These are phyloP conservation scores for Gallinago stenura DNA, from an alignment of 2,797 vertebrate genomes.

Conservation along the genomic window DNA sequence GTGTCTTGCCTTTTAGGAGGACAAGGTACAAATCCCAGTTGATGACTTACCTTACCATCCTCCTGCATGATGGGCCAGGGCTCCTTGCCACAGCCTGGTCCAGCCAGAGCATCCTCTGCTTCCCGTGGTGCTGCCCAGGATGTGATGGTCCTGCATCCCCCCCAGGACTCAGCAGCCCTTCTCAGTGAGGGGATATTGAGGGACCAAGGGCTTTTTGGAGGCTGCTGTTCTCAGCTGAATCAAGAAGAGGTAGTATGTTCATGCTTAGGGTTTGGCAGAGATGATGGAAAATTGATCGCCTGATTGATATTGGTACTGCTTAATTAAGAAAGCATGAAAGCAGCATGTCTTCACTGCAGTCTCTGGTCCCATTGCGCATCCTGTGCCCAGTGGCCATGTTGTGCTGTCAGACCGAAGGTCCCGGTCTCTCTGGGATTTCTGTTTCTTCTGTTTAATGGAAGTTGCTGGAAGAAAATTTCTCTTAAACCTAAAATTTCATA, in stretches of 20 bases:
- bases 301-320: neutral
- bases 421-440: neutral
- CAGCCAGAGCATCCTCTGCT: neutral
- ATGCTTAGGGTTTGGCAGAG: neutral
- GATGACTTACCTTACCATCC: neutral
- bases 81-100: neutral
- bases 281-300: neutral
- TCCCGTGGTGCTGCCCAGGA: accelerated
- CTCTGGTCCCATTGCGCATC: neutral
- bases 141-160: accelerated
- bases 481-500: neutral
- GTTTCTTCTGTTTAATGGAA: neutral
- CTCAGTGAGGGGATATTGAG: neutral
- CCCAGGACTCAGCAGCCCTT: neutral
- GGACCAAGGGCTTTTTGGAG: accelerated
- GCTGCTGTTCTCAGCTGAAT: neutral
- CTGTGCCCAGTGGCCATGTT: neutral
- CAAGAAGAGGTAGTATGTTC: neutral
- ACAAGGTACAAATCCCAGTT: neutral
- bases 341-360: neutral
- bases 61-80: neutral
- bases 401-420: neutral
- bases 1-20: neutral
- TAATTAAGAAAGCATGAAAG: neutral
- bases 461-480: neutral